Evolutionary conservation across 1,140 invertebrate species (phyloP), one percentile per base, ranked within the genome.

Genomic region (Paralvinella palmiformis): DNA sequence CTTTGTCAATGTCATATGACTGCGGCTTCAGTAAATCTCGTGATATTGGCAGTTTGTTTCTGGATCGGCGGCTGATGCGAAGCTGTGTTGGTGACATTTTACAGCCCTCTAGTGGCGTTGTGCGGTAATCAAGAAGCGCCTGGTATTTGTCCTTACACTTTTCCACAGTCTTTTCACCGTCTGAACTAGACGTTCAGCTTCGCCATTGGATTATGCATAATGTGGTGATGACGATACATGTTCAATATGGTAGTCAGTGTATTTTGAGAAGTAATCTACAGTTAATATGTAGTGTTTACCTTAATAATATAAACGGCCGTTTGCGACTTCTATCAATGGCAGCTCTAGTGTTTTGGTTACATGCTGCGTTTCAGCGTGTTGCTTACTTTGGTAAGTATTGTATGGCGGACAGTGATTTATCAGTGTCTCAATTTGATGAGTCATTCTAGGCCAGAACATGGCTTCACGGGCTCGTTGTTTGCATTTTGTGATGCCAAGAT

Each of bases 231-330:
- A 3, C 10, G 2, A 20, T n/a, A 4, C n/a, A 48, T 48, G 44
- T 20, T 48, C 44, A 24, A 48, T 48, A 4, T 48, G n/a, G n/a
- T n/a, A n/a, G n/a, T n/a, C n/a, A 27, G 10, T 44, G 48, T 5
- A 52, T 29, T 52, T 52, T 22, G 48, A 52, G 31, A 27, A 10
- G 48, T 52, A 52, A 52, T 20, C 48, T n/a, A 52, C n/a, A 52
- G 48, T 52, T 22, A 52, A 2, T 29, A 52, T 27, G 48, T 52
- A 22, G n/a, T 52, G 24, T 1, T 1, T 52, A 27, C 48, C 6
- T 52, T 52, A 22, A 22, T 29, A 52, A 27, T 52, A 22, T 22
- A 52, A 52, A 22, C 24, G 24, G n/a, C 31, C 48, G 3, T 5
- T 29, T 3, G 48, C 48, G 24, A 52, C 48, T n/a, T 52, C 48